Evolutionary conservation across 1,140 invertebrate species (phyloP).

Genomic region (Chionoecetes opilio): DNA sequence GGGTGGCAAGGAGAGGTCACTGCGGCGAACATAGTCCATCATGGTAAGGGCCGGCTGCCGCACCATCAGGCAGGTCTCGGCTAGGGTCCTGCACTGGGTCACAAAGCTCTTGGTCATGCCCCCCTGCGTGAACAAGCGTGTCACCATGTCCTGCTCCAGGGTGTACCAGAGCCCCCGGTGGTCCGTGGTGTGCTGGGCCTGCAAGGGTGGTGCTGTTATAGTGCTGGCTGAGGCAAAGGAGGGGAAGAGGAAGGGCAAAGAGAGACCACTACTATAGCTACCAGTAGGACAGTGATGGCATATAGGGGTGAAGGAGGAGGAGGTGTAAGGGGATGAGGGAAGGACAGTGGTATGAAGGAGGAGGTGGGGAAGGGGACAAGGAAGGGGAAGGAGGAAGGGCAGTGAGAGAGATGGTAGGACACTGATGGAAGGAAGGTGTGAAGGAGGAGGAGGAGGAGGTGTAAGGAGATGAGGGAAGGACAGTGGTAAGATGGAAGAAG

Average conservation of each 20-base stretch:
- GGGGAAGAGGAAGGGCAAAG: neutral
- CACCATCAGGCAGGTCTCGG: slow-evolving; percentile 65
- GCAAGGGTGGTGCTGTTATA: neutral
- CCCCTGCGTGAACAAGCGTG: slow-evolving; percentile 40
- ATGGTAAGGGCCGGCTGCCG: slow-evolving; percentile 55
- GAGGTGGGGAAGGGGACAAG: neutral
- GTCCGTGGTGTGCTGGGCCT: slow-evolving; percentile 60
- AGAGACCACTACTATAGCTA: too few relatives aligned
- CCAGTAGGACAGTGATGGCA: too few relatives aligned
- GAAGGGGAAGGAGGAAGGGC: neutral
- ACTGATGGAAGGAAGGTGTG: neutral
- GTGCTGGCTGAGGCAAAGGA: neutral
- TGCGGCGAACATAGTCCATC: slow-evolving; percentile 49
- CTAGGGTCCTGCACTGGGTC: slow-evolving; percentile 41
- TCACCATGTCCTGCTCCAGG: slow-evolving; percentile 36
- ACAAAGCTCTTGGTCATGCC: slow-evolving; percentile 47
- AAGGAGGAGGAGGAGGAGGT: neutral
- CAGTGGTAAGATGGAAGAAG: neutral
- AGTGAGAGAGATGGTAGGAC: too few relatives aligned
- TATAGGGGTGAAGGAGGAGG: neutral
- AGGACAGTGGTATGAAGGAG: neutral
- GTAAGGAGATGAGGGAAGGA: neutral
- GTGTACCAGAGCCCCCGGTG: slow-evolving; percentile 72
- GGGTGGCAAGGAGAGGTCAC: slow-evolving; percentile 58
- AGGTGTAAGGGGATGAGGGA: neutral